Percentiles rank a stretch among this genome's conserved stretches.
phyloP scores from a whole-genome alignment of 2,113 vertebrate genomes.

The Sciurus niger region DNA sequence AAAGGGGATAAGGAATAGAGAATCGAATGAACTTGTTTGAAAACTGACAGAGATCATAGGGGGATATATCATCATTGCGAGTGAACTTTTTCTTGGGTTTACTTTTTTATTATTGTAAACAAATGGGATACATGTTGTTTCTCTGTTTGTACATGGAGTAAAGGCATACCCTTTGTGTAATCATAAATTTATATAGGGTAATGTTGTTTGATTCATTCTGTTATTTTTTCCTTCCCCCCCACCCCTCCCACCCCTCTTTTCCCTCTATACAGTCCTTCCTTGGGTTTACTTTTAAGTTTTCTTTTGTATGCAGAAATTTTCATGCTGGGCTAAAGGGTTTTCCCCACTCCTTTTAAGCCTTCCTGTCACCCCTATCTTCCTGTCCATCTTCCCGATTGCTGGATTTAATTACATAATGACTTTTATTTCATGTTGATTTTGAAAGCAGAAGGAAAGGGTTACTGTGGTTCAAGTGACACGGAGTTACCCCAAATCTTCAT shows the following conservation, averaged over 20 bases:
- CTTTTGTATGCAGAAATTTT: constrained; percentile 34
- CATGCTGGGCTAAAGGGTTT: neutral
- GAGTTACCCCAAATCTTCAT: neutral
- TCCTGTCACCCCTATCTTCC: neutral
- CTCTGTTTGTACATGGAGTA: too few relatives aligned
- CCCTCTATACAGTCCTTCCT: too few relatives aligned
- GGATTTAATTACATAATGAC: neutral
- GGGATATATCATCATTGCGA: neutral
- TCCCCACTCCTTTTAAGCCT: neutral
- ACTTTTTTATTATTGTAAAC: neutral
- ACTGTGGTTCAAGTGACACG: neutral
- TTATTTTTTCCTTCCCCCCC: too few relatives aligned
- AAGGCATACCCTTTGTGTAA: too few relatives aligned
- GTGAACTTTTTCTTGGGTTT: neutral
- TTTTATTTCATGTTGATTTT: constrained; percentile 34
- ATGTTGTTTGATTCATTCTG: too few relatives aligned
- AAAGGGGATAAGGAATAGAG: neutral
- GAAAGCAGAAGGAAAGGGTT: neutral
- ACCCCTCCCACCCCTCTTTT: too few relatives aligned
- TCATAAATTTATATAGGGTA: too few relatives aligned
- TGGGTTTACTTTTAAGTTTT: neutral
- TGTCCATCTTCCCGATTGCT: neutral
- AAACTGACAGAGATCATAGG: neutral
- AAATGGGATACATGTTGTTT: too few relatives aligned
- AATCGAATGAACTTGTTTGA: neutral